Percentiles rank a stretch among this genome's conserved stretches.
Conservation (phyloP, 1,140 invertebrate genomes). For the Drosophila tani region DNA sequence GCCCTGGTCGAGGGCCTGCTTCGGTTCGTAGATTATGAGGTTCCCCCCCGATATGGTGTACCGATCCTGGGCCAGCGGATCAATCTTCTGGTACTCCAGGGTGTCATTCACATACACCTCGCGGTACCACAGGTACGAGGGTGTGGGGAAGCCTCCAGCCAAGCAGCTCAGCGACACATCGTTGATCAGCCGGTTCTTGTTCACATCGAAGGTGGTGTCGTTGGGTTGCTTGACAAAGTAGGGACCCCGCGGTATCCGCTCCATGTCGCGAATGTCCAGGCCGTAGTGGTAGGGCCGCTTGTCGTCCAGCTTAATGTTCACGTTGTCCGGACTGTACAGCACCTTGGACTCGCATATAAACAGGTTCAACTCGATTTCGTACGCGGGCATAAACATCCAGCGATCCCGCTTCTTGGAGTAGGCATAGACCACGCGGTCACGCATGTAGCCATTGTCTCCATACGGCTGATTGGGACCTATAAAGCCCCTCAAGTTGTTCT, state of each 20-base stretch:
- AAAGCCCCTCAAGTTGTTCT: slow-evolving; percentile 76
- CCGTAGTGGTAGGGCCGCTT: slow-evolving; percentile 94
- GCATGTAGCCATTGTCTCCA: slow-evolving; percentile 68
- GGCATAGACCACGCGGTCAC: slow-evolving; percentile 88
- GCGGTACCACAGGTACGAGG: slow-evolving; percentile 96
- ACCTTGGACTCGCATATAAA: slow-evolving; percentile 95
- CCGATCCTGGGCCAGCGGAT: slow-evolving; percentile 90
- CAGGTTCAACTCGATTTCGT: slow-evolving; percentile 90
- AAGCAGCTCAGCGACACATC: slow-evolving; percentile 92
- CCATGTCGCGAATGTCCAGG: slow-evolving; percentile 89
- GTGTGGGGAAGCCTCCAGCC: slow-evolving; percentile 95
- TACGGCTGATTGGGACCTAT: slow-evolving; percentile 71
- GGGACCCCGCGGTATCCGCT: slow-evolving; percentile 93
- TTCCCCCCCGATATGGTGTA: slow-evolving; percentile 96
- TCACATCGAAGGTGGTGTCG: slow-evolving; percentile 93
- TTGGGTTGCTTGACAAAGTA: slow-evolving; percentile 94
- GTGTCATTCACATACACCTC: slow-evolving; percentile 94
- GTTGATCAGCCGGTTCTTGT: slow-evolving; percentile 89
- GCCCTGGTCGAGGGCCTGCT: slow-evolving; percentile 92
- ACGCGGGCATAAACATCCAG: slow-evolving; percentile 94
- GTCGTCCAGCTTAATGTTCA: slow-evolving; percentile 87
- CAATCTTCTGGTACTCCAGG: slow-evolving; percentile 89
- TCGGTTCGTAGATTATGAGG: slow-evolving; percentile 95
- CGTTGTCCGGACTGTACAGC: slow-evolving; percentile 88
- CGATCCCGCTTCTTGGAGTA: slow-evolving; percentile 90